Evolutionary conservation across 2,888 invertebrate genomes (phyloP).

Genomic region (Pandemis corylana): DNA sequence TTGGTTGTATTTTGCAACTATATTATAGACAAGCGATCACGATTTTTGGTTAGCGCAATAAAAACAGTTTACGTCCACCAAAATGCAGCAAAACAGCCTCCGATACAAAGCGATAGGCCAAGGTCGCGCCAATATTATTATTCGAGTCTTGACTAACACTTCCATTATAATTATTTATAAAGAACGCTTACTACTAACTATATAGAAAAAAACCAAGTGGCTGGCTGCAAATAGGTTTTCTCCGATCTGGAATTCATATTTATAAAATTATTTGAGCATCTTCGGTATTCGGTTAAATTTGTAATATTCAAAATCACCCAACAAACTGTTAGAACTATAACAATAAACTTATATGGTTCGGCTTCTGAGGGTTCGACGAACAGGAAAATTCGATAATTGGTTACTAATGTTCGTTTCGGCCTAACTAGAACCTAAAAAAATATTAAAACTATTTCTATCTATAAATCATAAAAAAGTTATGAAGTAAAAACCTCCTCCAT

Average conservation of each 20-base stretch:
- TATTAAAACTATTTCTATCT: background rate
- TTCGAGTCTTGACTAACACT: slow-evolving; percentile 8
- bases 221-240: background rate
- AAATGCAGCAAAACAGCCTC: slow-evolving; percentile 11
- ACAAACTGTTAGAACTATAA: too few species aligned
- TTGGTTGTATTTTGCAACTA: background rate
- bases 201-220: background rate
- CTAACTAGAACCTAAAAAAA: background rate
- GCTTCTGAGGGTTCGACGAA: too few species aligned
- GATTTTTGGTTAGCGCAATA: slow-evolving; percentile 8
- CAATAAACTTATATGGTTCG: too few species aligned
- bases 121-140: slow-evolving; percentile 18
- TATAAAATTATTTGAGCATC: background rate
- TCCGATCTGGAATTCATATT: background rate
- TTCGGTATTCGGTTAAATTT: too few species aligned
- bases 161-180: background rate
- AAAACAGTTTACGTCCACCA: slow-evolving; percentile 6
- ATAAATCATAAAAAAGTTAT: background rate
- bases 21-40: slow-evolving; percentile 10
- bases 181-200: background rate
- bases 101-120: slow-evolving; percentile 19
- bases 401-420: too few species aligned
- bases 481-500: background rate
- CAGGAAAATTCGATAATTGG: too few species aligned
- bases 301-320: too few species aligned